A percentile compares a stretch with the other conserved stretches of the same genome.
phyloP scores from a whole-genome alignment of 2,888 invertebrate species.

The Gymnocheta viridis region DNA sequence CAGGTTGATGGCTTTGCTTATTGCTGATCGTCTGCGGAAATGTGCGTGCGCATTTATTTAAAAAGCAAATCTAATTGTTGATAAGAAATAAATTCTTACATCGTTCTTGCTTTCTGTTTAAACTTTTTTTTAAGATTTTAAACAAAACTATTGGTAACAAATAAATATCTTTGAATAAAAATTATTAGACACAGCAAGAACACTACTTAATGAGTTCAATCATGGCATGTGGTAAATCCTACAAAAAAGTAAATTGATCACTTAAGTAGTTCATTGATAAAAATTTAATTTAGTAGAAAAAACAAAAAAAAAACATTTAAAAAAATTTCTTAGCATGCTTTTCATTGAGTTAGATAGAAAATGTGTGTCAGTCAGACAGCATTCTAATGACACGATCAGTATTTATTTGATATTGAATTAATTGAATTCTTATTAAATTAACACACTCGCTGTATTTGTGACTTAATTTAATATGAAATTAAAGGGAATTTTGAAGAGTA shows the following conservation, averaged over 20 bases:
- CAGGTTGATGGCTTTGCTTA: not conserved
- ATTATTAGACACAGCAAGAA: slow-evolving; percentile 30
- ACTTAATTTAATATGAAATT: not conserved
- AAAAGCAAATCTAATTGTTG: slow-evolving; percentile 73
- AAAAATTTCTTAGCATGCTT: not conserved
- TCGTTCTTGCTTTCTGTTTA: slow-evolving; percentile 48
- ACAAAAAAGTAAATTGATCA: slow-evolving; percentile 18
- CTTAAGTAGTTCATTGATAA: slow-evolving; percentile 58
- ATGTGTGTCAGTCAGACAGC: slow-evolving; percentile 45
- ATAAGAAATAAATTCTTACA: slow-evolving; percentile 72
- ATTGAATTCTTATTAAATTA: not conserved
- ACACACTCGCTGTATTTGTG: not conserved
- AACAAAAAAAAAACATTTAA: not conserved
- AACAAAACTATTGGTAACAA: slow-evolving; percentile 23
- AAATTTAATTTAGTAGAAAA: slow-evolving; percentile 10
- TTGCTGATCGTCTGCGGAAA: slow-evolving; percentile 71
- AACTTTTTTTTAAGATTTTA: slow-evolving; percentile 9
- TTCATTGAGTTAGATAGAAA: not conserved
- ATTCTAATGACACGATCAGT: slow-evolving; percentile 38
- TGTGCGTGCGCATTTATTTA: slow-evolving; percentile 75
- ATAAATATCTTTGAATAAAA: slow-evolving; percentile 5
- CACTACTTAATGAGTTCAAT: slow-evolving; percentile 41
- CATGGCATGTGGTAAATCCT: slow-evolving; percentile 60
- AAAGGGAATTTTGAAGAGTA: not conserved
- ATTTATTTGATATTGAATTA: slow-evolving; percentile 5